These are phyloP conservation scores for Linnaemya vulpina DNA, from an alignment of 2,888 invertebrate genomes.

Conservation along the genomic window DNA sequence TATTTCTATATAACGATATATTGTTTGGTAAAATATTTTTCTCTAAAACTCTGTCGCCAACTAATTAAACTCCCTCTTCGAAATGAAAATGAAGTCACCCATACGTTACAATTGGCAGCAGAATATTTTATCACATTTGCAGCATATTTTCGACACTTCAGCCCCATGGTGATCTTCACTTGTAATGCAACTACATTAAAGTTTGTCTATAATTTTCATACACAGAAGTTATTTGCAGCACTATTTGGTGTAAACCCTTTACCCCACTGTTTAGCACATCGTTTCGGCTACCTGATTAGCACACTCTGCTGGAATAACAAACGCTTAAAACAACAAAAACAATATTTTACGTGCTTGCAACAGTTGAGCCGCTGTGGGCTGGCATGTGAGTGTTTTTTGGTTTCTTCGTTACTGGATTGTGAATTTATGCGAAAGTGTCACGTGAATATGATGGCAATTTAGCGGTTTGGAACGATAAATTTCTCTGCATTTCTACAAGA, in stretches of 20 bases:
- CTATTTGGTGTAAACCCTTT: not conserved
- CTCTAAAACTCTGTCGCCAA: too few relatives aligned
- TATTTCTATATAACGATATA: too few relatives aligned
- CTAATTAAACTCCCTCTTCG: too few relatives aligned
- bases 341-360: constrained; percentile 4
- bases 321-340: constrained; percentile 8
- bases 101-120: too few relatives aligned
- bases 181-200: not conserved
- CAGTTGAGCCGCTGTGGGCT: constrained; percentile 31
- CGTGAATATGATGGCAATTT: constrained; percentile 61
- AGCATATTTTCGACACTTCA: not conserved
- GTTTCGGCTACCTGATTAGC: constrained; percentile 10
- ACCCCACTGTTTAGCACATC: not conserved
- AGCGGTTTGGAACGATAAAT: constrained; percentile 59
- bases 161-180: not conserved
- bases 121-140: not conserved
- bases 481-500: not conserved
- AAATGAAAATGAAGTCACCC: too few relatives aligned
- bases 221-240: not conserved
- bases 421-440: constrained; percentile 70
- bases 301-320: not conserved
- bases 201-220: not conserved
- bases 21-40: too few relatives aligned
- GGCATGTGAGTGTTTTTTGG: constrained; percentile 20
- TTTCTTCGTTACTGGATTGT: constrained; percentile 29